These are phyloP conservation scores for Esox niger DNA, from an alignment of 2,113 vertebrate genomes.

Conservation along the genomic window DNA sequence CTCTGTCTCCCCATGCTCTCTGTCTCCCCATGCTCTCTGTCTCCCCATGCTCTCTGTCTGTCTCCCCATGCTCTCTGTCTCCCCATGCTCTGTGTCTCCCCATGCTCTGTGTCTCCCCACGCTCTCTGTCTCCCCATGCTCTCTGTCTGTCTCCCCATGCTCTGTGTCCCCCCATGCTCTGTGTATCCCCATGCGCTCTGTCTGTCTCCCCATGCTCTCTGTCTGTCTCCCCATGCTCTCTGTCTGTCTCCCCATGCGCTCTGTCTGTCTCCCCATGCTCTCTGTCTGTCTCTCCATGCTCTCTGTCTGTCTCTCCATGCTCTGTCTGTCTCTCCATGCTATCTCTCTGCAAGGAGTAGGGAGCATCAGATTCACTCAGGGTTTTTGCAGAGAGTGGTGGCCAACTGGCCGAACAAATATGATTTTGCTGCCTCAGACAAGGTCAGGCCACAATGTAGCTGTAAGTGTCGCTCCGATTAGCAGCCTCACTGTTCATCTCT, in stretches of 20 bases:
- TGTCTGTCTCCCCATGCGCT: not conserved
- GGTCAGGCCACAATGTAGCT: conserved; percentile 14
- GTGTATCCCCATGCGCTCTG: not conserved
- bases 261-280: too few species aligned
- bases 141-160: conserved; percentile 1
- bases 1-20: too few species aligned
- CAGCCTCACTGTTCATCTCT: not conserved
- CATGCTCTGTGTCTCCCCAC: not conserved
- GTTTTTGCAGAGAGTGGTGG: not conserved
- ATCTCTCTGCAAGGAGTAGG: not conserved
- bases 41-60: not conserved
- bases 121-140: too few species aligned
- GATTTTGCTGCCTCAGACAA: conserved; percentile 17
- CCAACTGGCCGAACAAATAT: conserved; percentile 11
- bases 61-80: conserved; percentile 13
- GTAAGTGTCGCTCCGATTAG: conserved; percentile 13
- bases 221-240: conserved; percentile 11
- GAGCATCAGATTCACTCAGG: not conserved
- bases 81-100: not conserved
- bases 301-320: conserved; percentile 1
- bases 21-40: too few species aligned
- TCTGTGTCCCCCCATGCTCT: conserved; percentile 20
- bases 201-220: not conserved
- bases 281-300: too few species aligned
- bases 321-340: conserved; percentile 23